These are phyloP conservation scores for Mimas tiliae DNA, from an alignment of 2,888 invertebrate species.

Conservation along the genomic window DNA sequence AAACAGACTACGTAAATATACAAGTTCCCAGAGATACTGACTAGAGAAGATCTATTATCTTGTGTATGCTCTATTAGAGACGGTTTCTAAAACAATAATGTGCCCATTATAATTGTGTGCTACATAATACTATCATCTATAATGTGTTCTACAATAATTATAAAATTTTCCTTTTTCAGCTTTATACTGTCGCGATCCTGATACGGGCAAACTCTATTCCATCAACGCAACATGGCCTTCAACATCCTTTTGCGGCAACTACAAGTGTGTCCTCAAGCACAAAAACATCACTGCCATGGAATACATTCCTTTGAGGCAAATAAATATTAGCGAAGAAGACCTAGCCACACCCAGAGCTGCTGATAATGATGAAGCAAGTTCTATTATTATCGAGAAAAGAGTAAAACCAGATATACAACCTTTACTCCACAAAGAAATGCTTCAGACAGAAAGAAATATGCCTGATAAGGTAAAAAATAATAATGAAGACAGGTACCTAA, in stretches of 20 bases:
- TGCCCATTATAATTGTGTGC: too few species aligned
- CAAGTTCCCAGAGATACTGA: too few species aligned
- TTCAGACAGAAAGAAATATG: slow-evolving; percentile 26
- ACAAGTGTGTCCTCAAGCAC: slow-evolving; percentile 68
- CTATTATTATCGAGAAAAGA: slow-evolving; percentile 36
- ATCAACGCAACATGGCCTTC: slow-evolving; percentile 74
- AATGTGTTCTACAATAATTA: too few species aligned
- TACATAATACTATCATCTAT: too few species aligned
- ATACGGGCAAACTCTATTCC: slow-evolving; percentile 66
- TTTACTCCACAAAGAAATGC: slow-evolving; percentile 30
- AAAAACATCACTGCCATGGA: slow-evolving; percentile 47
- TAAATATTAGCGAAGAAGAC: slow-evolving; percentile 49
- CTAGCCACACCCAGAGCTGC: slow-evolving; percentile 18
- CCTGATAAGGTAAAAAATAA: slow-evolving; percentile 25
- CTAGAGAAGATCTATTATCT: too few species aligned
- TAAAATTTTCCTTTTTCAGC: slow-evolving; percentile 62
- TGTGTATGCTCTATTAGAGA: too few species aligned
- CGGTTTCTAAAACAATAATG: too few species aligned
- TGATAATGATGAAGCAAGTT: slow-evolving; percentile 21
- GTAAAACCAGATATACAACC: slow-evolving; percentile 31
- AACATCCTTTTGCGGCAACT: slow-evolving; percentile 73
- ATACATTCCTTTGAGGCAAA: slow-evolving; percentile 47
- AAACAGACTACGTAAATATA: too few species aligned
- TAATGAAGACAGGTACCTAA: slow-evolving; percentile 62
- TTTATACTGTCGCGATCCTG: slow-evolving; percentile 75